Evolutionary conservation across 1,140 invertebrate genomes (phyloP).

Genomic region (Orchestia grillus): DNA sequence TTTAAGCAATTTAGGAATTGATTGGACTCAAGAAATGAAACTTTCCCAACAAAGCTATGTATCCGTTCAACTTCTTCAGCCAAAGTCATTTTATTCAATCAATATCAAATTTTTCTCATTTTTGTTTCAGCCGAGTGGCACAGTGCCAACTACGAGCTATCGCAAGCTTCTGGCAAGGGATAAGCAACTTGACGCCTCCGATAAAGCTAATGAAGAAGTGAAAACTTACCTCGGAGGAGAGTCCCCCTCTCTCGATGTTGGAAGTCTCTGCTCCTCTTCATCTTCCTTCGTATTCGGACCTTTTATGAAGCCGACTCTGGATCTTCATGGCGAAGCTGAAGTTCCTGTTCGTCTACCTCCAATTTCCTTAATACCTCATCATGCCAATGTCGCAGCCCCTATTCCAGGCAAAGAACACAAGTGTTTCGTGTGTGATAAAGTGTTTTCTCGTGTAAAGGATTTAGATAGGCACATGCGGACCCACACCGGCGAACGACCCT

Average conservation of each 20-base stretch:
- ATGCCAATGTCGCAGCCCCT: neutral
- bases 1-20: neutral
- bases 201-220: neutral
- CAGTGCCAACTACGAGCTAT: neutral
- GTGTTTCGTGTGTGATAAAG: constrained; percentile 64
- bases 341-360: neutral
- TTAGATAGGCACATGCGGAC: constrained; percentile 63
- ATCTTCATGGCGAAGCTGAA: neutral
- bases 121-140: constrained; percentile 45
- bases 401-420: constrained; percentile 46
- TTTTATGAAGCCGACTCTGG: neutral
- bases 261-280: neutral
- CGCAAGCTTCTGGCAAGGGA: constrained; percentile 4
- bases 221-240: neutral
- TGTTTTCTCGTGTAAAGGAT: constrained; percentile 61
- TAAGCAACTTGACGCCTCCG: neutral
- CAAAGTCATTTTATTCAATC: neutral
- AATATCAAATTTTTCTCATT: neutral
- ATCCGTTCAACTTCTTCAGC: neutral
- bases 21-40: neutral
- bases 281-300: constrained; percentile 12
- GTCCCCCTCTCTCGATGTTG: neutral
- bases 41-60: neutral
- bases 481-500: constrained; percentile 86
- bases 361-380: constrained; percentile 1